These are phyloP conservation scores for Cricetomys ansorgei DNA, from an alignment of 2,113 vertebrate species.

Conservation along the genomic window DNA sequence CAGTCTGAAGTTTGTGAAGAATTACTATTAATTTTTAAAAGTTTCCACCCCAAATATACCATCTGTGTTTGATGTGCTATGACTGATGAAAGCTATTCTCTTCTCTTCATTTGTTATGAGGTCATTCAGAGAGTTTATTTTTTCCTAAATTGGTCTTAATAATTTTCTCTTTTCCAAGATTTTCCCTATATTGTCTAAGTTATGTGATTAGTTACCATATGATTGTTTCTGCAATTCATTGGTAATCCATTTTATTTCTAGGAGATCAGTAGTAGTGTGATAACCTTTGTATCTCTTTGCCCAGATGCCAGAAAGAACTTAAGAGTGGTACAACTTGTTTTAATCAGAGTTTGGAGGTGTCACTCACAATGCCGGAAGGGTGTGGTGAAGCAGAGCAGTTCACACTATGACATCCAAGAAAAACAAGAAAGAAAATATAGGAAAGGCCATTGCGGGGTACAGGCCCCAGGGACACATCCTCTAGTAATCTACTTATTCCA, in stretches of 20 bases:
- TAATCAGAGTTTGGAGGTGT: neutral
- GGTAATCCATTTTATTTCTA: neutral
- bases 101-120: neutral
- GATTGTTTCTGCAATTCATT: neutral
- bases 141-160: neutral
- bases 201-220: neutral
- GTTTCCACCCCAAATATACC: neutral
- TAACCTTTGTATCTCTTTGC: neutral
- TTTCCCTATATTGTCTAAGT: neutral
- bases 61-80: neutral
- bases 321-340: neutral
- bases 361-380: no score
- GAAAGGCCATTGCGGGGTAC: neutral
- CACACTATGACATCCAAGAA: neutral
- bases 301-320: neutral
- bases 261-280: neutral
- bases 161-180: neutral
- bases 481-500: neutral
- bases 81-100: neutral
- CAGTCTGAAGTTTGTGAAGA: neutral
- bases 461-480: neutral
- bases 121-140: neutral
- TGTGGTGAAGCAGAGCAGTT: neutral
- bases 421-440: neutral
- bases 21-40: neutral